phyloP scores from a whole-genome alignment of 2,888 invertebrate species.

The Eupeodes luniger region DNA sequence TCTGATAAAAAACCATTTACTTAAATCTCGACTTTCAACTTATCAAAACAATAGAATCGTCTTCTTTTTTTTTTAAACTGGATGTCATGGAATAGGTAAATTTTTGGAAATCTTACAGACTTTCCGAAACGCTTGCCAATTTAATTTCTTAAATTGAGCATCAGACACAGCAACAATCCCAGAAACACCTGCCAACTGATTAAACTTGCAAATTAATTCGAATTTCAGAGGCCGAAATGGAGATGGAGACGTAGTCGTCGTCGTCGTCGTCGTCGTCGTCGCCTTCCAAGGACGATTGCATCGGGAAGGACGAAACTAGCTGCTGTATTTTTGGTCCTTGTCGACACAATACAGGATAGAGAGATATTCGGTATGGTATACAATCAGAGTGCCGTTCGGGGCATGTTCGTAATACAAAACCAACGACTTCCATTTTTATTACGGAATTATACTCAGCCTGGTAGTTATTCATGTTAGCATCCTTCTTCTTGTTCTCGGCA shows the following conservation, averaged over 20 bases:
- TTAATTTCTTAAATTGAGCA: conserved; percentile 73
- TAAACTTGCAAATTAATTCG: conserved; percentile 83
- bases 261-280: conserved; percentile 10
- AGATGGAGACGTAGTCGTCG: conserved; percentile 51
- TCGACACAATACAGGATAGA: background rate
- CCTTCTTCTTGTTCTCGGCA: conserved; percentile 54
- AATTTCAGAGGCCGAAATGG: conserved; percentile 80
- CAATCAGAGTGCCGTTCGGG: background rate
- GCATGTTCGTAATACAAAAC: conserved; percentile 58
- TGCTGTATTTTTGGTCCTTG: conserved; percentile 21
- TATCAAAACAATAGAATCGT: conserved; percentile 67
- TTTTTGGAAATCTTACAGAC: conserved; percentile 62
- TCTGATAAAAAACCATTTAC: conserved; percentile 36
- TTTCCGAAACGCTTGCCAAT: conserved; percentile 67
- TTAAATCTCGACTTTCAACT: conserved; percentile 63
- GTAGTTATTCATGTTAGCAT: conserved; percentile 76
- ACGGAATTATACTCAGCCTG: conserved; percentile 68
- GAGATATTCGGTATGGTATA: background rate
- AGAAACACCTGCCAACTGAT: conserved; percentile 79
- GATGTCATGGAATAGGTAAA: conserved; percentile 42
- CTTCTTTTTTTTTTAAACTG: conserved; percentile 9
- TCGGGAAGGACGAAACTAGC: background rate
- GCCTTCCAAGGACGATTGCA: background rate
- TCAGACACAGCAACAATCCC: conserved; percentile 70
- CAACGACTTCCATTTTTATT: conserved; percentile 72